Evolutionary conservation across 2,797 vertebrate genomes (phyloP).

Genomic region (Nothura maculosa): DNA sequence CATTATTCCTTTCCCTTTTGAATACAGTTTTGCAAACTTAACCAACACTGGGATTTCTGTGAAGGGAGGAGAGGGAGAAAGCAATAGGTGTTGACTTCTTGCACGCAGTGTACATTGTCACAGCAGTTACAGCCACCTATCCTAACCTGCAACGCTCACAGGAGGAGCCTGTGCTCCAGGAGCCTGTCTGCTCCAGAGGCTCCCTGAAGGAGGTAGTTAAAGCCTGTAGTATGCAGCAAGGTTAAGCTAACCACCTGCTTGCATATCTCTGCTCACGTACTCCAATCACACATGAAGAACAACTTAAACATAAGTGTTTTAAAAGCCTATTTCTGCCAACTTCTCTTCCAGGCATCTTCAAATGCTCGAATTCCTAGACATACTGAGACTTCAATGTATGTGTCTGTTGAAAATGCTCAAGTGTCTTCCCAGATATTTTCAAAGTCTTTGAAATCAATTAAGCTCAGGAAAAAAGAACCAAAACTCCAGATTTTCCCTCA

Average conservation of each 20-base stretch:
- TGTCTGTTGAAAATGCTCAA: background rate
- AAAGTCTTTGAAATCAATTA: background rate
- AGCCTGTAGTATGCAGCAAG: background rate
- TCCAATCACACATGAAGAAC: background rate
- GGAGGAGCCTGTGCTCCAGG: background rate
- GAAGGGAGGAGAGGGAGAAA: background rate
- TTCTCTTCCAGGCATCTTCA: background rate
- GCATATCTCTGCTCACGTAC: background rate
- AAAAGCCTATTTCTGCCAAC: background rate
- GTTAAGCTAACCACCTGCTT: background rate
- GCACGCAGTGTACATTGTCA: background rate
- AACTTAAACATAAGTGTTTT: background rate
- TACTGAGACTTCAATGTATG: background rate
- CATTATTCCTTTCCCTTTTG: constrained; percentile 52
- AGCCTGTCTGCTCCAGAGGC: background rate
- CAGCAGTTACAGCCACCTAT: background rate
- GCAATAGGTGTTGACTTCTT: background rate
- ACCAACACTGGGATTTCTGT: background rate
- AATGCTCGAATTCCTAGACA: background rate
- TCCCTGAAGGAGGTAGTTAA: background rate
- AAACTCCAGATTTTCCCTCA: background rate
- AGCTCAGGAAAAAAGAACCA: background rate
- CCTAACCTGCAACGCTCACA: background rate
- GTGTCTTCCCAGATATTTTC: background rate
- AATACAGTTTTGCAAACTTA: constrained; percentile 36